Evolutionary conservation across 1,140 invertebrate genomes (phyloP), one percentile per base, ranked within the genome.

Genomic region (Drosophila sproati): DNA sequence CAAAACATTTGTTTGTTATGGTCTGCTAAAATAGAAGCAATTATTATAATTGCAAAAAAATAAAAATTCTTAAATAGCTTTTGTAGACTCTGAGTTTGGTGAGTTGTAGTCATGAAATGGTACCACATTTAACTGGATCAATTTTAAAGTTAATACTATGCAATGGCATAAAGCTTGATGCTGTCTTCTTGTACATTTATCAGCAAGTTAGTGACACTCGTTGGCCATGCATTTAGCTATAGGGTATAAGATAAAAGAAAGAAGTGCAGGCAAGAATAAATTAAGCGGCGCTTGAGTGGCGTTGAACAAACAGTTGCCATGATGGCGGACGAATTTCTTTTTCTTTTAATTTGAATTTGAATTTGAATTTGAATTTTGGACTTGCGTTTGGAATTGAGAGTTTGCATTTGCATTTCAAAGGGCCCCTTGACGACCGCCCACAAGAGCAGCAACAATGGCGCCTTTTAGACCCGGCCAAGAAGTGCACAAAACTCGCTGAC

Each of bases 281-380:
- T 43, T 3, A 48, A 55, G 64, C 43, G 8, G 20, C 45, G 32
- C 61, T 59, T 35, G 68, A 61, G 62, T 70, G 57, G 37, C 31
- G 56, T 34, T 69, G 51, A 43, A 80, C 59, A 80, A 60, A 79
- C 68, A 78, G 60, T 78, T 64, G 67, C 68, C 56, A 66, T 68
- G 63, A 85, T 89, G 85, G 80, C 73, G 52, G 72, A 80, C 56
- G 73, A 70, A 81, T 79, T 82, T 66, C 64, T 87, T 86, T 85
- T 81, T 74, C 75, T 88, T 87, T 82, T 62, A 83, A 69, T 83
- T 78, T 78, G 54, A 85, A 85, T 85, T 85, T 81, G 52, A 76
- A 85, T 85, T 85, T 81, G 52, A 76, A 83, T 79, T 77, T 67
- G 83, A 78, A 39, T 55, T 20, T 29, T 5, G 52, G 39, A 20